Conservation (phyloP, 2,797 vertebrate species). For the Ctenopoma kingsleyae region DNA sequence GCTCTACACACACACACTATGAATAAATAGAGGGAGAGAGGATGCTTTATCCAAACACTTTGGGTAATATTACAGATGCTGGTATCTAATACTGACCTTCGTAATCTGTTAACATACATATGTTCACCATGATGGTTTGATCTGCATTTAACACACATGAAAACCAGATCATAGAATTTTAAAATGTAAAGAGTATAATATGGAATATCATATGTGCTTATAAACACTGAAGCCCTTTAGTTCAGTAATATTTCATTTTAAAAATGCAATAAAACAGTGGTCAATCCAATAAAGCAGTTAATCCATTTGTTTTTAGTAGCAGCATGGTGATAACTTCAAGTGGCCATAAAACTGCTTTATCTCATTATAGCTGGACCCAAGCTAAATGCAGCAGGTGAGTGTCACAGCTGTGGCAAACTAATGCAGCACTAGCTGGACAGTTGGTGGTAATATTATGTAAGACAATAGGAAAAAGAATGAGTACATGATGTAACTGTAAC, state of each 20-base stretch:
- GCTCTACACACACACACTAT: not conserved
- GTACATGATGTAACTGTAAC: not conserved
- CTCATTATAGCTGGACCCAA: not conserved
- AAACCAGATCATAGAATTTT: no score
- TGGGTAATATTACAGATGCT: not conserved
- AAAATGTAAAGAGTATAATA: no score
- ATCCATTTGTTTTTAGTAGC: not conserved
- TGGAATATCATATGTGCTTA: not conserved
- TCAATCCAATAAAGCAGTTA: no score
- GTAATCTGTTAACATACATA: not conserved
- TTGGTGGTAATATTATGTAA: not conserved
- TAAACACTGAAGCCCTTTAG: not conserved
- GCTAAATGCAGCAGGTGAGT: not conserved
- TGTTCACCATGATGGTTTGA: no score
- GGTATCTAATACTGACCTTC: not conserved
- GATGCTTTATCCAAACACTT: not conserved
- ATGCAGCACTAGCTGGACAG: no score
- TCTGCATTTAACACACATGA: not conserved
- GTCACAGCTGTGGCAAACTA: not conserved
- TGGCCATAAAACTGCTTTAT: no score
- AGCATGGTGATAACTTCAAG: not conserved
- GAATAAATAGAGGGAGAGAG: slow-evolving; percentile 1
- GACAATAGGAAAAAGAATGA: not conserved
- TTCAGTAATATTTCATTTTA: no score
- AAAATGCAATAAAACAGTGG: no score